Conservation (phyloP, 2,888 invertebrate species). For the Kuschelorhynchus macadamiae region DNA sequence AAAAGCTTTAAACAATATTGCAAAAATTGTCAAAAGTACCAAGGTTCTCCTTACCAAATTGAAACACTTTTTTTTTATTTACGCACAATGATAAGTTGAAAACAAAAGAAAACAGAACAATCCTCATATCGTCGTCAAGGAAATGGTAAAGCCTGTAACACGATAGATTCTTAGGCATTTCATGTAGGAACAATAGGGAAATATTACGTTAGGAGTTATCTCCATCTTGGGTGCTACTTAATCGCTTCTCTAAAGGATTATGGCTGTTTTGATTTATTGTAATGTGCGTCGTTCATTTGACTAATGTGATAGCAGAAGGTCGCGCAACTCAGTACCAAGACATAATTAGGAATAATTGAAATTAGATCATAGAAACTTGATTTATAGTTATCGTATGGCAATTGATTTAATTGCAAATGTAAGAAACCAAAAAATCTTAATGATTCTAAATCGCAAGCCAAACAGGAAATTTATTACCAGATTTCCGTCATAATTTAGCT, state of each 20-base stretch:
- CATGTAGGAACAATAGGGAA: constrained; percentile 21
- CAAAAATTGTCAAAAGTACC: no score
- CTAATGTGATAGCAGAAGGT: constrained; percentile 42
- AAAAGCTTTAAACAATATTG: no score
- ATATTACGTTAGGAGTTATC: constrained; percentile 29
- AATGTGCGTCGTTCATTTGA: constrained; percentile 26
- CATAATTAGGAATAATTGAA: constrained; percentile 32
- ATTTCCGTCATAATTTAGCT: neutral
- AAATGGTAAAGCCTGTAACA: no score
- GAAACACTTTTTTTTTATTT: no score
- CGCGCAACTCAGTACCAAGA: constrained; percentile 9
- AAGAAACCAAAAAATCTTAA: constrained; percentile 4
- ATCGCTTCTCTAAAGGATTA: constrained; percentile 29
- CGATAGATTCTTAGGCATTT: no score
- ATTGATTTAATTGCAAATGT: neutral
- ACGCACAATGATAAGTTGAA: no score
- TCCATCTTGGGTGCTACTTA: constrained; percentile 30
- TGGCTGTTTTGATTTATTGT: constrained; percentile 31
- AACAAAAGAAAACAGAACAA: no score
- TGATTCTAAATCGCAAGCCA: neutral
- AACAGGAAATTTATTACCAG: neutral
- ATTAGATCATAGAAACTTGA: constrained; percentile 20
- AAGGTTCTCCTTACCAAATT: no score
- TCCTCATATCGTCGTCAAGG: no score
- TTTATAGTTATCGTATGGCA: constrained; percentile 16